Evolutionary conservation across 1,140 invertebrate species (phyloP).

Genomic region (Brachystomella parvula): DNA sequence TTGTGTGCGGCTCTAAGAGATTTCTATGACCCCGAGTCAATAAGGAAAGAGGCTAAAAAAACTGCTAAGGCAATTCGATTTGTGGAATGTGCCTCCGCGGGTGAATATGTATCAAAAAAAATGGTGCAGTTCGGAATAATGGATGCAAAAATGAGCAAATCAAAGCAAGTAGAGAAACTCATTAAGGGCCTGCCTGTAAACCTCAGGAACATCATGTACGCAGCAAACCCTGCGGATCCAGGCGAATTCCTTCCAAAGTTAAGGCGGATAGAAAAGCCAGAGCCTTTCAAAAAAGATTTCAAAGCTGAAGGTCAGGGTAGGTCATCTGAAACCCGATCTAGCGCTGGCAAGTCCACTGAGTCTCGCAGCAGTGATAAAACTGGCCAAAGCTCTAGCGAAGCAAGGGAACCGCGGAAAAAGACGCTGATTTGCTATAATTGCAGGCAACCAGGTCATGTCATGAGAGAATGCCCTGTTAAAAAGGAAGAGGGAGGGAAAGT

Average conservation of each 20-base stretch:
- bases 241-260: neutral
- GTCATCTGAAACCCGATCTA: neutral
- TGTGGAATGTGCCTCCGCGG: neutral
- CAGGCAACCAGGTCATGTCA: neutral
- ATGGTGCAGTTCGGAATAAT: neutral
- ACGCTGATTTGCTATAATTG: neutral
- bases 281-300: neutral
- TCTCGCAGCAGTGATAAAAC: neutral
- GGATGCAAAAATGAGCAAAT: neutral
- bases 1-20: neutral
- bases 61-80: neutral
- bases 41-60: neutral
- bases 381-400: no score
- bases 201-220: neutral
- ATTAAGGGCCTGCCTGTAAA: neutral
- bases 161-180: neutral
- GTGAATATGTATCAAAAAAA: neutral
- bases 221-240: neutral
- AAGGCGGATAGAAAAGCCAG: neutral
- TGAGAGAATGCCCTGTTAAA: neutral
- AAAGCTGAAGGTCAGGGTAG: neutral
- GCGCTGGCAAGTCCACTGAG: neutral
- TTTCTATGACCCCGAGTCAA: neutral
- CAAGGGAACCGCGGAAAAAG: no score
- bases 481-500: conserved; percentile 1